Conservation (phyloP, 2,113 vertebrate genomes). For the Rostratula benghalensis region DNA sequence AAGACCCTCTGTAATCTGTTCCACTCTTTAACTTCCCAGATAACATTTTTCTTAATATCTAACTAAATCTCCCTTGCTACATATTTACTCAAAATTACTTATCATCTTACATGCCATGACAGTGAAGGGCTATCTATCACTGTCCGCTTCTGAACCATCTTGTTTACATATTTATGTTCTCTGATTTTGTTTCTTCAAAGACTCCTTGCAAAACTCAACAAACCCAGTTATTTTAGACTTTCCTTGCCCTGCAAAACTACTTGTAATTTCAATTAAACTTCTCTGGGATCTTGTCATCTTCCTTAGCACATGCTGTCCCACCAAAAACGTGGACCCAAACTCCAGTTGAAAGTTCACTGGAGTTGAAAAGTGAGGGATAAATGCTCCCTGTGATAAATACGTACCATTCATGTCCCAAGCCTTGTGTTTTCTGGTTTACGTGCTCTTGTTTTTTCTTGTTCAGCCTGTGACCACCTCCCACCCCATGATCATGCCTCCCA, state of each 20-base stretch:
- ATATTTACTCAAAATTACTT: neutral
- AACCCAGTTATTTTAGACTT: neutral
- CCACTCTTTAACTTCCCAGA: neutral
- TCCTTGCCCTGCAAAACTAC: neutral
- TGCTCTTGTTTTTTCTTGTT: neutral
- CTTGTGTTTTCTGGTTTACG: neutral
- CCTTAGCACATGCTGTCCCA: neutral
- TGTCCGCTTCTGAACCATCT: neutral
- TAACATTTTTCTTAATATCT: conserved; percentile 15
- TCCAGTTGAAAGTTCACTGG: neutral
- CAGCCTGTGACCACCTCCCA: neutral
- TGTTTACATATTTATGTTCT: neutral
- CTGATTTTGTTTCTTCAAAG: neutral
- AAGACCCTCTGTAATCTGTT: neutral
- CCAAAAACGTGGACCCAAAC: neutral
- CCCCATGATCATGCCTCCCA: neutral
- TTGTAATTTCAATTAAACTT: neutral
- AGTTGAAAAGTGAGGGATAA: neutral
- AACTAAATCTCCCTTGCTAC: neutral
- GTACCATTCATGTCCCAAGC: neutral
- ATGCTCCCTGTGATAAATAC: neutral
- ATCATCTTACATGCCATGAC: neutral
- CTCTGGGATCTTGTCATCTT: neutral
- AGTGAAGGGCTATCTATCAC: neutral
- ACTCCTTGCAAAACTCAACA: neutral